These are phyloP conservation scores for Euwallacea fornicatus DNA, from an alignment of 1,140 invertebrate genomes.

Conservation along the genomic window DNA sequence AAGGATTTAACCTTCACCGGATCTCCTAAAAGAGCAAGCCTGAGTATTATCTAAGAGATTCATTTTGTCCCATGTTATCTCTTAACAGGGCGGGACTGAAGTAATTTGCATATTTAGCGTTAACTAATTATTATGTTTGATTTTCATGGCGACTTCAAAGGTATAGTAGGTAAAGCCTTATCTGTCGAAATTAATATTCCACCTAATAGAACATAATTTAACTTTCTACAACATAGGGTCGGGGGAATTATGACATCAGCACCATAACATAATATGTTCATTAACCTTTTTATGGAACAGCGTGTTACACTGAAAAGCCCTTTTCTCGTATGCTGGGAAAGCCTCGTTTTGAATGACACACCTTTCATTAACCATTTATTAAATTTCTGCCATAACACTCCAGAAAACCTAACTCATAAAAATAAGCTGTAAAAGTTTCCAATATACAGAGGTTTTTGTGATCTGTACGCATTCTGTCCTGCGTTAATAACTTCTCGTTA, in stretches of 20 bases:
- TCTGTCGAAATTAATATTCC: too few relatives aligned
- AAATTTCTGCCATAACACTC: too few relatives aligned
- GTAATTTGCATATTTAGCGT: neutral
- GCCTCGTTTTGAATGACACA: too few relatives aligned
- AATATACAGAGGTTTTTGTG: neutral
- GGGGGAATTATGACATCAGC: too few relatives aligned
- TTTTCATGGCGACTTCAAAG: neutral
- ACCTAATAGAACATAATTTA: too few relatives aligned
- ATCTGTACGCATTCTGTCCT: neutral
- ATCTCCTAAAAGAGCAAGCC: slow-evolving; percentile 12
- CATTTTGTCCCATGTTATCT: slow-evolving; percentile 7
- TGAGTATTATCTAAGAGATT: slow-evolving; percentile 20
- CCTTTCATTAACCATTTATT: too few relatives aligned
- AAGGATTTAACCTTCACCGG: slow-evolving; percentile 14
- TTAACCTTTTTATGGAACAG: neutral
- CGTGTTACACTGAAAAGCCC: slow-evolving; percentile 2
- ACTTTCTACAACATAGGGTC: too few relatives aligned
- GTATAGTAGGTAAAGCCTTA: too few relatives aligned
- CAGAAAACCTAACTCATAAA: too few relatives aligned
- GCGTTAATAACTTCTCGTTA: slow-evolving; percentile 1
- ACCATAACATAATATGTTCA: slow-evolving; percentile 3
- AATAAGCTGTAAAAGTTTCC: neutral
- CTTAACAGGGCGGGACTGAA: slow-evolving; percentile 3
- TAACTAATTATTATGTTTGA: slow-evolving; percentile 2
- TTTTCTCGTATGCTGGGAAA: too few relatives aligned